Evolutionary conservation across 1,140 invertebrate genomes (phyloP), one percentile per base, ranked within the genome.

Genomic region (Diorhabda carinulata): DNA sequence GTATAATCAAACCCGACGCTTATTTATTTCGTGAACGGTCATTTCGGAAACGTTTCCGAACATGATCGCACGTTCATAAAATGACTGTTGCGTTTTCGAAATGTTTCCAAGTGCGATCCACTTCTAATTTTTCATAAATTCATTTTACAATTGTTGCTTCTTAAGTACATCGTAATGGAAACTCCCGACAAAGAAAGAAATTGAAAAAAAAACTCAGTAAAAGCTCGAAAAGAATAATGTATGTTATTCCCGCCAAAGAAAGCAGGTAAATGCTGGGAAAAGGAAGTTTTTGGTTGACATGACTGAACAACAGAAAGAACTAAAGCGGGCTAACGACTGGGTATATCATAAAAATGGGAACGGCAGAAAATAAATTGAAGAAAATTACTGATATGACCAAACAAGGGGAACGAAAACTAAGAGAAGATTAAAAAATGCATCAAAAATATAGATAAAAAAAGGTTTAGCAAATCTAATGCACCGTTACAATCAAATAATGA

Each of bases 1-100:
- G n/a, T n/a, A n/a, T n/a, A n/a, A n/a, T n/a, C n/a, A n/a, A n/a
- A n/a, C n/a, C n/a, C n/a, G 45, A 47, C 8, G 45, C 4, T 5
- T 47, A 5, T 47, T 60, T 41, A 60, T 60, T 60, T 6, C 25
- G 58, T 25, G 58, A 60, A 60, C 25, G 58, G 58, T 60, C 25
- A 60, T 60, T 60, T 60, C 58, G 25, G 25, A 7, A 60, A 25
- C 58, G 58, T 60, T 60, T 5, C 10, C 25, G 58, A 5, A 59
- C 10, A 25, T 60, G 58, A 60, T 41, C 8, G 25, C n/a, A 6
- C 58, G 58, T 60, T 60, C 25, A 6, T 7, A 25, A 41, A 60
- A 60, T 60, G 58, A 9, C 2, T 52, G 25, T 60, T 3, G 58
- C 25, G 58, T 60, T 60, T 25, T 41, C 25, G 58, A 5, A 60